Percentiles rank a stretch among this genome's conserved stretches.
Conservation (phyloP, 2,888 invertebrate species). For the Caenorhabditis zanzibari region DNA sequence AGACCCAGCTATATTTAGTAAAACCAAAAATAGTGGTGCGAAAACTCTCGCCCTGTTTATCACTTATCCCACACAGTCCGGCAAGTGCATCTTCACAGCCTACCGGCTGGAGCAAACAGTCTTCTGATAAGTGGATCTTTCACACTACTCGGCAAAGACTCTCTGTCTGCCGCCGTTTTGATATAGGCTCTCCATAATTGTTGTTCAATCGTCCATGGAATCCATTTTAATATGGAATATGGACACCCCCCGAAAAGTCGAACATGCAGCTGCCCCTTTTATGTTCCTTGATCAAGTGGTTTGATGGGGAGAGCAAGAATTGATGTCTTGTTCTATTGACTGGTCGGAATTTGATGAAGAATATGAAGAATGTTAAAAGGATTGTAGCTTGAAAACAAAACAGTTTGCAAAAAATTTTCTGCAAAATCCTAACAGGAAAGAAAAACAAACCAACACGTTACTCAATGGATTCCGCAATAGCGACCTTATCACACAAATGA, state of each 20-base stretch:
- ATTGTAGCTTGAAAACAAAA: not conserved
- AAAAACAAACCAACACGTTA: conserved; percentile 12
- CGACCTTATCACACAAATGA: conserved; percentile 46
- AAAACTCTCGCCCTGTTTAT: conserved; percentile 50
- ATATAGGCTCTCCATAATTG: conserved; percentile 40
- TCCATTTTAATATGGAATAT: conserved; percentile 46
- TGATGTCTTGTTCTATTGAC: conserved; percentile 28
- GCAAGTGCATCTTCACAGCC: conserved; percentile 49
- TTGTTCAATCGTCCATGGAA: conserved; percentile 52
- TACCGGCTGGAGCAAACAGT: conserved; percentile 31
- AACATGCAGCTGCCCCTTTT: conserved; percentile 58
- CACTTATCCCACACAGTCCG: conserved; percentile 28
- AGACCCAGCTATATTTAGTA: conserved; percentile 12
- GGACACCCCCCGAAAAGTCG: conserved; percentile 44
- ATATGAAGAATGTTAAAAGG: conserved; percentile 14
- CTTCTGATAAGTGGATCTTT: conserved; percentile 51
- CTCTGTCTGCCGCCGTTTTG: conserved; percentile 2
- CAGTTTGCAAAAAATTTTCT: not conserved
- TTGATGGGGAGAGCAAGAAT: conserved; percentile 14
- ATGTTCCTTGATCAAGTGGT: conserved; percentile 61
- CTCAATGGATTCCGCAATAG: conserved; percentile 37
- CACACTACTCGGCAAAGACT: conserved; percentile 28
- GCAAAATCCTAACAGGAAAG: not conserved
- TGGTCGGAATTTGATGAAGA: not conserved
- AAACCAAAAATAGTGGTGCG: conserved; percentile 42